Evolutionary conservation across 2,888 invertebrate genomes (phyloP).

Genomic region (Drymonia ruficornis): DNA sequence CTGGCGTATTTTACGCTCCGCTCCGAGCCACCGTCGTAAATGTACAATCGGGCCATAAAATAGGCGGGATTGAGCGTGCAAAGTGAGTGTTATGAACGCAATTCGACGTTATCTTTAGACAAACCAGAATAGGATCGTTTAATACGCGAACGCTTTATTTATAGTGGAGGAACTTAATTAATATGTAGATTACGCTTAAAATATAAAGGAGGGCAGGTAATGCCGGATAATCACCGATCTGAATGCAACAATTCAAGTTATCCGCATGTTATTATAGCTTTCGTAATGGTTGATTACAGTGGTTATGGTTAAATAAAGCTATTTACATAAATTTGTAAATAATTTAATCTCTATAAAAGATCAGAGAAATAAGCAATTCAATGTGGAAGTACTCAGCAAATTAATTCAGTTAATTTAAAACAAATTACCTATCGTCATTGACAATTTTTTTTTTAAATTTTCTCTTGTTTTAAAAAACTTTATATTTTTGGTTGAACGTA

Average conservation of each 20-base stretch:
- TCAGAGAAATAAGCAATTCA: no score
- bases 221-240: not conserved
- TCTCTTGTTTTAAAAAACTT: no score
- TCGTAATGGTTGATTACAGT: not conserved
- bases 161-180: not conserved
- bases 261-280: not conserved
- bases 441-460: no score
- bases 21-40: not conserved
- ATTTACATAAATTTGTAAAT: not conserved
- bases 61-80: conserved; percentile 2
- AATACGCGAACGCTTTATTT: conserved; percentile 3
- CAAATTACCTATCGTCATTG: no score
- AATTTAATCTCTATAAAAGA: no score
- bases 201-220: conserved; percentile 2
- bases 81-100: conserved; percentile 4
- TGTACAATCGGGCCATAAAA: conserved; percentile 4
- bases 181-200: conserved; percentile 1
- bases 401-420: no score
- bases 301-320: not conserved
- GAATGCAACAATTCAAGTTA: not conserved
- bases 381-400: no score
- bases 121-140: conserved; percentile 1
- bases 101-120: conserved; percentile 2
- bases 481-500: no score
- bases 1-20: not conserved